Percentiles rank a stretch among this genome's conserved stretches.
Conservation (phyloP, 2,888 invertebrate genomes). For the Melieria picta region DNA sequence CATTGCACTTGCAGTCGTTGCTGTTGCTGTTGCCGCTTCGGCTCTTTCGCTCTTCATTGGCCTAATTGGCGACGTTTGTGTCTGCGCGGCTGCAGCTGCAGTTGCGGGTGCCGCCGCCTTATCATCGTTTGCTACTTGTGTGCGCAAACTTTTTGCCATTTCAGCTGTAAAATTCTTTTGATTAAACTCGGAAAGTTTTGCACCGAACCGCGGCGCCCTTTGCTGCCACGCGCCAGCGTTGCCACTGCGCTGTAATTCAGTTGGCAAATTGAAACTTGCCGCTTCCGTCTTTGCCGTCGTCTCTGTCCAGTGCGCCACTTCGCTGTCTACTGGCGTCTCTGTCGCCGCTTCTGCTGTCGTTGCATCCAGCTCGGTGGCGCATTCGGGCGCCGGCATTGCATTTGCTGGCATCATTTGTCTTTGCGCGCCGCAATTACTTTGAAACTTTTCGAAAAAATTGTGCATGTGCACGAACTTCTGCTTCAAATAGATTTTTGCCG, state of each 20-base stretch:
- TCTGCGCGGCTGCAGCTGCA: not conserved
- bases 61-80: conserved; percentile 22
- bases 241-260: conserved; percentile 15
- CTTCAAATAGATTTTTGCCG: conserved; percentile 53
- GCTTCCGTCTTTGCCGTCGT: conserved; percentile 23
- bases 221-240: conserved; percentile 5
- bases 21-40: conserved; percentile 23
- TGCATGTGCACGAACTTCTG: conserved; percentile 56
- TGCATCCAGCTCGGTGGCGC: conserved; percentile 30
- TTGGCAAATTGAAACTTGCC: conserved; percentile 41
- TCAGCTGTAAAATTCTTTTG: conserved; percentile 31
- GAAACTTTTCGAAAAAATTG: conserved; percentile 58
- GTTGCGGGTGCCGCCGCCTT: conserved; percentile 16
- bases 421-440: conserved; percentile 43
- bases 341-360: conserved; percentile 1
- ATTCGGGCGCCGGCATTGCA: conserved; percentile 33
- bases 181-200: conserved; percentile 35
- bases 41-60: not conserved
- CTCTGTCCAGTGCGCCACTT: conserved; percentile 5
- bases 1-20: conserved; percentile 29
- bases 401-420: conserved; percentile 22
- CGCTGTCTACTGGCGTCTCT: not conserved
- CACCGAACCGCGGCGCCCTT: conserved; percentile 8
- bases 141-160: conserved; percentile 17
- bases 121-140: not conserved